Conservation (phyloP, 2,113 vertebrate species). For the Sphyrna mokarran region DNA sequence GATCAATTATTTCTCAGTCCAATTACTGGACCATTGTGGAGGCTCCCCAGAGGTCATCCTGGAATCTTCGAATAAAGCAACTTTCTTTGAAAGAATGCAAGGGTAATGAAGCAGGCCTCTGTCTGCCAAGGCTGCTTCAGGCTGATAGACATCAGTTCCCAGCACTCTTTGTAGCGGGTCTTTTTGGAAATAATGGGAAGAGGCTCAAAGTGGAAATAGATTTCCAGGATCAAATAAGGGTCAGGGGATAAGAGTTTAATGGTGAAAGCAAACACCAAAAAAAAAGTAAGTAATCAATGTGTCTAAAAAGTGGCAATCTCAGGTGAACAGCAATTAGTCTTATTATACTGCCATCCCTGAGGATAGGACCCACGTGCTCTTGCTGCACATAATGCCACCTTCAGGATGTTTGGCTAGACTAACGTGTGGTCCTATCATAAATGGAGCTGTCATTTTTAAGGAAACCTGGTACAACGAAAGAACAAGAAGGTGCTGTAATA, state of each 20-base stretch:
- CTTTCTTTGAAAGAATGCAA: slow-evolving; percentile 25
- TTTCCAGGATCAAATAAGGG: slow-evolving; percentile 27
- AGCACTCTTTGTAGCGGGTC: neutral
- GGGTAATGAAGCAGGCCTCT: slow-evolving; percentile 3
- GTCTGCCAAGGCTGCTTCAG: neutral
- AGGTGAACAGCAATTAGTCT: slow-evolving; percentile 32
- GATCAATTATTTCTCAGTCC: neutral
- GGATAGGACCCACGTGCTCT: neutral
- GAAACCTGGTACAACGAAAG: neutral
- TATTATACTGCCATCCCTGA: slow-evolving; percentile 18
- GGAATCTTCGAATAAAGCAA: slow-evolving; percentile 6
- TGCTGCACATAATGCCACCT: neutral
- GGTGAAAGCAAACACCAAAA: slow-evolving; percentile 34
- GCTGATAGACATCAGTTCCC: slow-evolving; percentile 7
- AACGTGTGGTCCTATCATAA: neutral
- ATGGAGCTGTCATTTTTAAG: neutral
- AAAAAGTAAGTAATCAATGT: slow-evolving; percentile 15
- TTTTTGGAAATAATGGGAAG: slow-evolving; percentile 9
- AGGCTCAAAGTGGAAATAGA: slow-evolving; percentile 22
- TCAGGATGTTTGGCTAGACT: slow-evolving; percentile 20
- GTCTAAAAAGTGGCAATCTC: slow-evolving; percentile 33
- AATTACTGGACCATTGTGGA: neutral
- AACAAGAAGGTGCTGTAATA: neutral
- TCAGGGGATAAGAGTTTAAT: slow-evolving; percentile 37
- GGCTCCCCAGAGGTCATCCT: neutral